phyloP scores from a whole-genome alignment of 2,113 vertebrate species.

The Scophthalmus maximus region DNA sequence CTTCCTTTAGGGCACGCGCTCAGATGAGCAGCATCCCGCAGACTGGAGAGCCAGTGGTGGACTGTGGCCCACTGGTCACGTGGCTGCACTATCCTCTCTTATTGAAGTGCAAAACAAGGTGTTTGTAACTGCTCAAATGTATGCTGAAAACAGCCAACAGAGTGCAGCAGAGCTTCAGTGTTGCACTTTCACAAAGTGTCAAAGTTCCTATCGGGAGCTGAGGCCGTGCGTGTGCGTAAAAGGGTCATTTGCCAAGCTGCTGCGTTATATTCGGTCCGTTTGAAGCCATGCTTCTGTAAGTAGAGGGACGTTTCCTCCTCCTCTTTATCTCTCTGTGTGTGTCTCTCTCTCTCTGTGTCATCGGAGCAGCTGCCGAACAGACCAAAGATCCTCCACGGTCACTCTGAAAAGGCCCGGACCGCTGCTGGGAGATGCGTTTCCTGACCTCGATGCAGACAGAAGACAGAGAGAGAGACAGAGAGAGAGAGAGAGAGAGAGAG shows the following conservation, averaged over 20 bases:
- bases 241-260: background rate
- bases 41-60: constrained; percentile 10
- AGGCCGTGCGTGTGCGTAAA: background rate
- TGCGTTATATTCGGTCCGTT: background rate
- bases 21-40: constrained; percentile 37
- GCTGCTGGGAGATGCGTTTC: constrained; percentile 90
- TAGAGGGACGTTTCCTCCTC: constrained; percentile 18
- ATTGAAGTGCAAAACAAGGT: no score
- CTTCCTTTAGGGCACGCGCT: constrained; percentile 20
- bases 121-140: no score
- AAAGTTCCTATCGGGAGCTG: background rate
- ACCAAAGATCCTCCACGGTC: background rate
- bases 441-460: constrained; percentile 92
- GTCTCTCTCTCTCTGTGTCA: no score
- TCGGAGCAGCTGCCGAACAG: background rate
- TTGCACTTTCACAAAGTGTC: no score
- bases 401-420: constrained; percentile 85
- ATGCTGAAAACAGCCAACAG: no score
- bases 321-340: background rate
- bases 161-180: no score
- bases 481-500: no score
- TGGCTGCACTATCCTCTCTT: constrained; percentile 25
- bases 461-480: no score
- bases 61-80: constrained; percentile 54
- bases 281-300: background rate